Evolutionary conservation across 1,140 invertebrate species (phyloP), one percentile per base, ranked within the genome.

Genomic region (Aphis craccivora): DNA sequence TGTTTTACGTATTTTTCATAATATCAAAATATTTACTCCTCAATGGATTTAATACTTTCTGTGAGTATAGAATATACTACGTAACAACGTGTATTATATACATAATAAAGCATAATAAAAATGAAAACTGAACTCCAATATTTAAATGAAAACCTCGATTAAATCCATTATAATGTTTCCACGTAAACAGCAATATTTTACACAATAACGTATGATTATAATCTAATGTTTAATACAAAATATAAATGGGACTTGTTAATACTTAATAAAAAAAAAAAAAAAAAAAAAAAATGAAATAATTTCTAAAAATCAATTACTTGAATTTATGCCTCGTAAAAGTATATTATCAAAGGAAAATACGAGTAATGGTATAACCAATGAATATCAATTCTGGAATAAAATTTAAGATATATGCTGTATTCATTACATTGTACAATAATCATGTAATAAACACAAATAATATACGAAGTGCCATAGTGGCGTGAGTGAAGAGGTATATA

Each of bases 1-100:
- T 76, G n/a, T 76, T 76, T 76, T 76, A 76, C 60, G 60, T 76
- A 76, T 76, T 76, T 76, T 76, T 76, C 60, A 76, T n/a, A 35
- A 35, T 76, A 76, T 76, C 60, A 76, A 76, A n/a, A n/a, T 76
- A 76, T 76, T 76, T 76, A 76, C 60, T 76, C n/a, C 30, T 76
- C 60, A 18, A 35, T 76, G 60, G 60, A n/a, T 76, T 76, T 76
- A 76, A 67, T 76, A n/a, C n/a, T 35, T 67, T 67, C 60, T 67
- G 60, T 30, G 14, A 67, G 8, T 67, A 67, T 67, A 67, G 25
- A 60, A 60, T 60, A 60, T 67, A n/a, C 25, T n/a, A 67, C n/a
- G 60, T 67, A 67, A 67, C 60, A 67, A n/a, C 30, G 30, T 4
- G 30, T 67, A 67, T n/a, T 67, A 67, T 67, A 67, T 67, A 67